Conservation (phyloP, 2,888 invertebrate species). For the Oasisia sp. region DNA sequence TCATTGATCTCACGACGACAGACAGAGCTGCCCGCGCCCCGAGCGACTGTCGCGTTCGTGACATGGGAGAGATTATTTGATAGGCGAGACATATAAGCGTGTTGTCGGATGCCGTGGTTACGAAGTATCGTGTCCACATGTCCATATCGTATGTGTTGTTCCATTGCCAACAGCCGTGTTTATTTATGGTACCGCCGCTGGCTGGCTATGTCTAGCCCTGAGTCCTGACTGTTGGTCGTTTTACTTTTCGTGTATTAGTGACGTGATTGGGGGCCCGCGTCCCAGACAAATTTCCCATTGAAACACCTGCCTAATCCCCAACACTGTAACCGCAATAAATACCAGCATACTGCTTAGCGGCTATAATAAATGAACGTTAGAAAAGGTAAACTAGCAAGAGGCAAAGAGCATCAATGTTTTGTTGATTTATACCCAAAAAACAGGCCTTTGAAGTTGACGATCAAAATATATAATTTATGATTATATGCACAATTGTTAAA, state of each 20-base stretch:
- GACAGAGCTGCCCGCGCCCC: background rate
- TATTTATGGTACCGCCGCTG: background rate
- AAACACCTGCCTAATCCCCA: background rate
- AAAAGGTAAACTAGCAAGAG: too few relatives aligned
- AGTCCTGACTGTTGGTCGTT: background rate
- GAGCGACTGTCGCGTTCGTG: background rate
- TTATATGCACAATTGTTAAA: too few relatives aligned
- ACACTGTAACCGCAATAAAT: background rate
- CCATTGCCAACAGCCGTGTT: background rate
- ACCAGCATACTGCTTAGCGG: too few relatives aligned
- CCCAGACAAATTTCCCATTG: background rate
- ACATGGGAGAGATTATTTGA: background rate
- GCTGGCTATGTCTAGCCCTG: background rate
- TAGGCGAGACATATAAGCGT: background rate
- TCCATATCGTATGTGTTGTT: background rate
- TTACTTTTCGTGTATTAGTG: background rate
- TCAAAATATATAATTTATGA: too few relatives aligned
- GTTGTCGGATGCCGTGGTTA: background rate
- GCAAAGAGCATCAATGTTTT: too few relatives aligned
- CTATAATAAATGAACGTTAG: too few relatives aligned
- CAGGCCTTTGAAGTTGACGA: too few relatives aligned
- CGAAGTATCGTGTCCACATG: background rate
- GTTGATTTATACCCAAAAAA: too few relatives aligned
- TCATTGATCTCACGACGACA: too few relatives aligned
- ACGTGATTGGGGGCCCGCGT: background rate